These are phyloP conservation scores for Monomorium pharaonis DNA, from an alignment of 1,140 invertebrate genomes.

Conservation along the genomic window DNA sequence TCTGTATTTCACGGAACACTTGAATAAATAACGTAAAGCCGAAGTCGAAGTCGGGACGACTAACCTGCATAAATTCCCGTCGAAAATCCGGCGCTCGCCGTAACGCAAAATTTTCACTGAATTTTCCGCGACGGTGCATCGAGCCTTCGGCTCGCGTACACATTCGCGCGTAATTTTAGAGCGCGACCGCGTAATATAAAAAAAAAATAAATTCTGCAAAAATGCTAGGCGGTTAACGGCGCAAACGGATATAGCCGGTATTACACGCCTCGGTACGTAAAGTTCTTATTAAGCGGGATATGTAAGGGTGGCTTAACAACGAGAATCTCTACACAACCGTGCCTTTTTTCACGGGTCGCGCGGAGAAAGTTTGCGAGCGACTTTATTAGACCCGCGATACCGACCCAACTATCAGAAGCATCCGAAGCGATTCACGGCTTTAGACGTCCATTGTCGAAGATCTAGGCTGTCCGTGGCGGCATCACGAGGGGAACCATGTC, in stretches of 20 bases:
- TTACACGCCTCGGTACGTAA: conserved; percentile 46
- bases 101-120: conserved; percentile 41
- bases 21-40: conserved; percentile 54
- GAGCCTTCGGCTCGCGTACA: conserved; percentile 44
- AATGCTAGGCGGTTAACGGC: conserved; percentile 31
- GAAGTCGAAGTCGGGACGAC: conserved; percentile 39
- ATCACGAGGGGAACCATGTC: conserved; percentile 72
- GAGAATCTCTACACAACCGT: not conserved
- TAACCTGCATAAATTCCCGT: conserved; percentile 39
- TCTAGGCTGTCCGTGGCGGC: conserved; percentile 23
- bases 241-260: conserved; percentile 34
- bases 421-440: conserved; percentile 56
- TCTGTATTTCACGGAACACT: conserved; percentile 12
- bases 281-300: conserved; percentile 38
- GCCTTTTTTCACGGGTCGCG: not conserved
- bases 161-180: conserved; percentile 22
- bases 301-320: conserved; percentile 24
- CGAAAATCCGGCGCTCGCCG: conserved; percentile 31
- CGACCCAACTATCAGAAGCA: conserved; percentile 22
- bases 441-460: conserved; percentile 61
- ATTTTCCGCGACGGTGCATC: conserved; percentile 31
- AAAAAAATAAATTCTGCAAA: conserved; percentile 50
- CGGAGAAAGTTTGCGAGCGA: conserved; percentile 23
- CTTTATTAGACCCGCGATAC: conserved; percentile 53
- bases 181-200: conserved; percentile 50